Percentiles rank a stretch among this genome's conserved stretches.
Evolutionary conservation across 1,140 invertebrate genomes (phyloP).

Genomic region (Hycleus phaleratus): DNA sequence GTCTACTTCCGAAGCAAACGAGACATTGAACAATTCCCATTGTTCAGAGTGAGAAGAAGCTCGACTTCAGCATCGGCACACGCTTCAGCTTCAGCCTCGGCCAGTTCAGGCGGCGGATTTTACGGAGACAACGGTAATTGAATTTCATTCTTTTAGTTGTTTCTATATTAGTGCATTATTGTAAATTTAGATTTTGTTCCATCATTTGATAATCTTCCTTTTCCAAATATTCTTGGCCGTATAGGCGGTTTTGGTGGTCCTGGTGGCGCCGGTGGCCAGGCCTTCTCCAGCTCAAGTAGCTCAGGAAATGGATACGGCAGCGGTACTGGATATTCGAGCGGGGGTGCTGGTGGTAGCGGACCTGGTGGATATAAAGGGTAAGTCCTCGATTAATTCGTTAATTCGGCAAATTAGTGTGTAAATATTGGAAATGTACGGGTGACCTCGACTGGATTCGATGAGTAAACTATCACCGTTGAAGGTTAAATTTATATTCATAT

Average conservation of each 20-base stretch:
- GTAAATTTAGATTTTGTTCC: no score
- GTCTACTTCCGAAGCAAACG: conserved; percentile 28
- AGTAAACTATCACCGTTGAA: no score
- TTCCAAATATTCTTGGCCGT: no score
- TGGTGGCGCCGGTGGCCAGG: conserved; percentile 5
- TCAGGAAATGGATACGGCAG: conserved; percentile 6
- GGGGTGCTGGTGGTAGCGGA: conserved; percentile 11
- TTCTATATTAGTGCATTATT: no score
- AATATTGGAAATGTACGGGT: no score
- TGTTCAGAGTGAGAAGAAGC: conserved; percentile 22
- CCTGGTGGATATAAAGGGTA: conserved; percentile 22
- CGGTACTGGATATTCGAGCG: conserved; percentile 11
- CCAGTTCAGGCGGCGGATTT: not conserved
- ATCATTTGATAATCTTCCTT: no score
- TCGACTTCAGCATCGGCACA: conserved; percentile 7
- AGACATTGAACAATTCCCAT: conserved; percentile 18
- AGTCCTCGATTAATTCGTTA: not conserved
- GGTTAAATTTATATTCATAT: no score
- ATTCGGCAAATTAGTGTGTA: not conserved
- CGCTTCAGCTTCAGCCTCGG: conserved; percentile 5
- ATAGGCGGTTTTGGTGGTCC: not conserved
- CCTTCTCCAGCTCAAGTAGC: conserved; percentile 16
- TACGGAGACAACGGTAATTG: no score
- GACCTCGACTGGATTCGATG: no score
- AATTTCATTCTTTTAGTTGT: no score